Percentiles rank a stretch among this genome's conserved stretches.
Evolutionary conservation across 2,113 vertebrate genomes (phyloP).

Genomic region (Paratilapia polleni): DNA sequence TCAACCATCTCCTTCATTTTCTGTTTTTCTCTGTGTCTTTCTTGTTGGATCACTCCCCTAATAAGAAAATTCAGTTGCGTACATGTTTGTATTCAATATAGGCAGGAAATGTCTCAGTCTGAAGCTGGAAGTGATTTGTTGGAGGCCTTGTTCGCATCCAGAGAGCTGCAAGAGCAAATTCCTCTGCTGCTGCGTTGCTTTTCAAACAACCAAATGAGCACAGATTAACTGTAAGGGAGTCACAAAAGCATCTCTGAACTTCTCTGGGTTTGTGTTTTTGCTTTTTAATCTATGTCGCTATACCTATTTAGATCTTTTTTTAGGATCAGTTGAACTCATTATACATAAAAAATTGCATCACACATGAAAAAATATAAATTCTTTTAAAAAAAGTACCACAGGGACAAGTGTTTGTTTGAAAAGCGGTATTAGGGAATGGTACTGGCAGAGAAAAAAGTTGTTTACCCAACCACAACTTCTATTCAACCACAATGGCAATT

Average conservation of each 20-base stretch:
- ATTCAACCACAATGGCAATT: slow-evolving; percentile 73
- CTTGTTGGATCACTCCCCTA: background rate
- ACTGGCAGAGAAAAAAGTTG: slow-evolving; percentile 37
- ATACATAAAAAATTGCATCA: background rate
- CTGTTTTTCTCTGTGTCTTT: background rate
- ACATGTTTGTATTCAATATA: slow-evolving; percentile 34
- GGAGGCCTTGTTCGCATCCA: slow-evolving; percentile 13
- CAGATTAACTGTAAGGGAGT: slow-evolving; percentile 2
- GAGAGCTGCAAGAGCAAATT: slow-evolving; percentile 34
- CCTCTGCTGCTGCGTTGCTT: slow-evolving; percentile 15
- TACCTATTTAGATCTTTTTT: background rate
- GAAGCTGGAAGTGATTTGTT: slow-evolving; percentile 58
- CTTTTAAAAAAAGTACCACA: slow-evolving; percentile 33
- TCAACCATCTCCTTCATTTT: background rate
- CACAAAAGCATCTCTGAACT: background rate
- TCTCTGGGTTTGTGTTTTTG: background rate
- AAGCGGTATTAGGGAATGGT: slow-evolving; percentile 26
- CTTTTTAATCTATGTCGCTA: background rate
- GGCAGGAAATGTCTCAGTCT: slow-evolving; percentile 45
- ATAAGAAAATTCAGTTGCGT: slow-evolving; percentile 31
- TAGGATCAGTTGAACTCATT: background rate
- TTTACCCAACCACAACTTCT: slow-evolving; percentile 67
- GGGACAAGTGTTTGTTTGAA: slow-evolving; percentile 61
- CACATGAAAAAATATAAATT: background rate
- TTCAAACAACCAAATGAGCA: slow-evolving; percentile 18